These are phyloP conservation scores for Carassius auratus DNA, from an alignment of 2,113 vertebrate genomes.

Conservation along the genomic window DNA sequence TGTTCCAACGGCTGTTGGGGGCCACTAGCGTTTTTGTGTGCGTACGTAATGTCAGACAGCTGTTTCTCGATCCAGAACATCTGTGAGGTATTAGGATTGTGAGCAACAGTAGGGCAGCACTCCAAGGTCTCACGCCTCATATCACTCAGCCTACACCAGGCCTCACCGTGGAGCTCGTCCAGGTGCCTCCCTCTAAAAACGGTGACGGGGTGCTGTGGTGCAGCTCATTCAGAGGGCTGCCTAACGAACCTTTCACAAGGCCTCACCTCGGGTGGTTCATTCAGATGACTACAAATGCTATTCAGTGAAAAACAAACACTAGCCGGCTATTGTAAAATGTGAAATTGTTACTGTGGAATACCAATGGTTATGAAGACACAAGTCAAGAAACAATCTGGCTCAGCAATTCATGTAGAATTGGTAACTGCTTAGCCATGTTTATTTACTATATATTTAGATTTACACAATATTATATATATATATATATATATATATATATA, in stretches of 20 bases:
- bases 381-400: neutral
- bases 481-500: too few species aligned
- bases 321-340: neutral
- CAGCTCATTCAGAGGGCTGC: conserved; percentile 28
- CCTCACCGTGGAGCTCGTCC: conserved; percentile 28
- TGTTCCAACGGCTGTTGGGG: neutral
- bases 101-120: conserved; percentile 39
- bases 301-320: neutral
- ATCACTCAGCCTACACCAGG: conserved; percentile 15
- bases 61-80: conserved; percentile 36
- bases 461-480: too few species aligned
- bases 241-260: neutral
- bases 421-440: too few species aligned
- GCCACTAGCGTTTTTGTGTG: conserved; percentile 32
- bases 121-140: conserved; percentile 39
- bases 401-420: neutral
- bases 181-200: conserved; percentile 9
- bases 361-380: neutral
- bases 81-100: conserved; percentile 42
- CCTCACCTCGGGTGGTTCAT: conserved; percentile 8
- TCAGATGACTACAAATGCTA: neutral
- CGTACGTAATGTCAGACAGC: conserved; percentile 36
- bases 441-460: too few species aligned
- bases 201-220: neutral
- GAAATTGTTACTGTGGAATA: neutral